These are phyloP conservation scores for Sebastes minor DNA, from an alignment of 2,797 vertebrate species.

Conservation along the genomic window DNA sequence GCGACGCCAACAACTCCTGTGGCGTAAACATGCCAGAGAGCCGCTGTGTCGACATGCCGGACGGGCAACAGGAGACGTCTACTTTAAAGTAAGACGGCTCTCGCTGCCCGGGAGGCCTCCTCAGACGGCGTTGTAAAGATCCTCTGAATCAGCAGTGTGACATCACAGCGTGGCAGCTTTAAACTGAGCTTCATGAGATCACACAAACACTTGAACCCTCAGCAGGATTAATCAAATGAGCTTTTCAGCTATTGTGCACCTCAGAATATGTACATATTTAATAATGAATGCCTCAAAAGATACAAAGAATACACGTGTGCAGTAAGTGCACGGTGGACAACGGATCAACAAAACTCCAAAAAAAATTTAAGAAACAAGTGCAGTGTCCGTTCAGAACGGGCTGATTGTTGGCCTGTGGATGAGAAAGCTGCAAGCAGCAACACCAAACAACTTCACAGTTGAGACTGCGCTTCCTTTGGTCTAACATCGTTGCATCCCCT, in stretches of 20 bases:
- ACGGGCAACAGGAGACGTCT: conserved; percentile 30
- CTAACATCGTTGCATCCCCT: no score
- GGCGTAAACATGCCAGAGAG: conserved; percentile 55
- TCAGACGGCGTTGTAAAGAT: background rate
- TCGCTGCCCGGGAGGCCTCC: conserved; percentile 28
- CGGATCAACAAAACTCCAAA: background rate
- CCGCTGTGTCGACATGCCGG: conserved; percentile 25
- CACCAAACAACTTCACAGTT: no score
- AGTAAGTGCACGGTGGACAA: background rate
- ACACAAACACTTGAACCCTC: background rate
- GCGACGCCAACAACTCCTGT: conserved; percentile 48
- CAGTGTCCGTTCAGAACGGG: background rate
- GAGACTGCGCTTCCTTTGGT: no score
- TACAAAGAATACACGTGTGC: no score
- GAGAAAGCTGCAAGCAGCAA: no score
- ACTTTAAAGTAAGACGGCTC: conserved; percentile 41
- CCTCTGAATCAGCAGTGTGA: conserved; percentile 25
- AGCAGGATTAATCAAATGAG: background rate
- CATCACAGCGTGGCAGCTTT: conserved; percentile 9
- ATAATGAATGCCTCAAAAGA: background rate
- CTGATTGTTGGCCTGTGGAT: background rate
- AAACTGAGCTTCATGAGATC: conserved; percentile 8
- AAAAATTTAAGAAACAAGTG: background rate
- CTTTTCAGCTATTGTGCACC: background rate
- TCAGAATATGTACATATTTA: background rate